Evolutionary conservation across 2,113 vertebrate species (phyloP).

Genomic region (Laterallus jamaicensis): DNA sequence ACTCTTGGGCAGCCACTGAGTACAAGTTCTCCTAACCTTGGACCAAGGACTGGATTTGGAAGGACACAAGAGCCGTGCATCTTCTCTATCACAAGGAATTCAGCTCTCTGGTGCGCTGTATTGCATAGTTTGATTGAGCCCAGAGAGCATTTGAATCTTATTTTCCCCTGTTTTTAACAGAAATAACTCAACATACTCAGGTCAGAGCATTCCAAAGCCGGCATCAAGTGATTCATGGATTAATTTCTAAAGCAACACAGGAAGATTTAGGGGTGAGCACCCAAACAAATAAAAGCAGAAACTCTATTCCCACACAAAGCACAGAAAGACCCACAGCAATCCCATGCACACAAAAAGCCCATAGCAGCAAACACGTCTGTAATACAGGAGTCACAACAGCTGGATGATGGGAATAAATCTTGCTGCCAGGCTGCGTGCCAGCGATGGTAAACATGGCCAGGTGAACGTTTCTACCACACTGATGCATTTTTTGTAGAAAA

Average conservation of each 20-base stretch:
- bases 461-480: neutral
- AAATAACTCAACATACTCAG: neutral
- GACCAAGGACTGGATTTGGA: slow-evolving; percentile 45
- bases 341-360: accelerated
- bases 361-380: neutral
- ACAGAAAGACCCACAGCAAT: neutral
- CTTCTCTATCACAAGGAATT: slow-evolving; percentile 4
- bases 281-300: neutral
- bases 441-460: neutral
- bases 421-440: neutral
- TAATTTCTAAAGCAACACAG: neutral
- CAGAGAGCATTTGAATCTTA: neutral
- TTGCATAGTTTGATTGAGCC: slow-evolving; percentile 53
- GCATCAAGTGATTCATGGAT: neutral
- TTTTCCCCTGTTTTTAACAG: slow-evolving; percentile 1
- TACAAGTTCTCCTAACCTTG: slow-evolving; percentile 48
- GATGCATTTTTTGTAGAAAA: neutral
- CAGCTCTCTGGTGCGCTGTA: neutral
- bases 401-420: neutral
- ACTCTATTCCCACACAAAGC: neutral
- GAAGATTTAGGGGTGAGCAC: neutral
- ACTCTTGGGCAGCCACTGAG: neutral
- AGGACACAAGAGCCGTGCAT: neutral
- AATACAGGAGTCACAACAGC: neutral
- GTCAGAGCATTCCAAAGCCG: neutral